A percentile compares a stretch with the other conserved stretches of the same genome.
Conservation (phyloP, 2,888 invertebrate genomes). For the Nemapogon koenigi region DNA sequence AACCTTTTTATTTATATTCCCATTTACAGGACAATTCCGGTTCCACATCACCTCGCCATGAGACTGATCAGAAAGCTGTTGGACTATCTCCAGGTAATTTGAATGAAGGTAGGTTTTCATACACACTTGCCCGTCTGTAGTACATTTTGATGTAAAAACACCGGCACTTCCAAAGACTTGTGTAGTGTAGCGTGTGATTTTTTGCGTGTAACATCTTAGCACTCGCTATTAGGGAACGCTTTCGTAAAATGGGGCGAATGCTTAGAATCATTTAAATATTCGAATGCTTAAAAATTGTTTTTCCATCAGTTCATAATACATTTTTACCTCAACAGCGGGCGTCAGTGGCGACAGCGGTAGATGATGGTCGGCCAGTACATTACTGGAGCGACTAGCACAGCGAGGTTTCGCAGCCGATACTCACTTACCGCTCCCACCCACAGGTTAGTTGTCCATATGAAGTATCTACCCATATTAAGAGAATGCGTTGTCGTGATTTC, state of each 20-base stretch:
- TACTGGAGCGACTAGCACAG: conserved; percentile 49
- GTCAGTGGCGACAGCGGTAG: conserved; percentile 35
- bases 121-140: too few relatives aligned
- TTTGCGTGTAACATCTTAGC: too few relatives aligned
- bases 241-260: too few relatives aligned
- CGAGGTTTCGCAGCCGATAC: conserved; percentile 55
- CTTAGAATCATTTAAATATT: too few relatives aligned
- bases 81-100: conserved; percentile 34
- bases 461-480: too few relatives aligned
- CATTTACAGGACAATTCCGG: conserved; percentile 43
- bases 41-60: conserved; percentile 36
- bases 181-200: too few relatives aligned
- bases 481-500: too few relatives aligned
- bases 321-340: conserved; percentile 20
- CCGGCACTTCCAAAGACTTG: too few relatives aligned
- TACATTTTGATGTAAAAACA: too few relatives aligned
- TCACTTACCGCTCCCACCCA: conserved; percentile 46
- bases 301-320: neutral
- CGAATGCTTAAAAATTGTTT: too few relatives aligned
- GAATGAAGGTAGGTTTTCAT: conserved; percentile 37
- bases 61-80: conserved; percentile 30
- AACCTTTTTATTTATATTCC: too few relatives aligned
- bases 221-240: too few relatives aligned
- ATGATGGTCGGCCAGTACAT: conserved; percentile 56
- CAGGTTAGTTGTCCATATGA: conserved; percentile 38